Conservation (phyloP, 35 echinoderm and acorn worm genomes). For the Apostichopus japonicus region DNA sequence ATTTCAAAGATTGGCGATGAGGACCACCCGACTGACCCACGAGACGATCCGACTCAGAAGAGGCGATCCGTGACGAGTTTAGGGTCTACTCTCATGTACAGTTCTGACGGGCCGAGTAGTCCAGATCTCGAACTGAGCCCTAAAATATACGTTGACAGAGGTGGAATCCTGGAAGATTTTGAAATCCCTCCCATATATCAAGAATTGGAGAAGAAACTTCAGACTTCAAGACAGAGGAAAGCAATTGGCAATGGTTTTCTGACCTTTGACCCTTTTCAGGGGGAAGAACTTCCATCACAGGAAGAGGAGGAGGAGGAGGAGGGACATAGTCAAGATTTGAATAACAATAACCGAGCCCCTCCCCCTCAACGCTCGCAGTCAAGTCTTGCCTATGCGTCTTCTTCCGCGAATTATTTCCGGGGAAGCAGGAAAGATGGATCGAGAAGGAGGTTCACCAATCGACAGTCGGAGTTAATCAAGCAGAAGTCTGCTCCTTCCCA, state of each 20-base stretch:
- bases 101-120: constrained; percentile 6
- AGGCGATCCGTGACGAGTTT: constrained; percentile 26
- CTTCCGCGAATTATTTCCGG: neutral
- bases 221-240: neutral
- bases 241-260: neutral
- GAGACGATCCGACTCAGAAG: neutral
- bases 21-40: neutral
- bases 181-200: constrained; percentile 37
- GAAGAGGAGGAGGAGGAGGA: neutral
- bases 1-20: constrained; percentile 33
- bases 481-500: constrained; percentile 34
- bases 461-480: constrained; percentile 39
- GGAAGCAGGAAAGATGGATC: neutral
- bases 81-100: constrained; percentile 24
- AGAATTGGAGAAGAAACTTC: neutral
- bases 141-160: neutral
- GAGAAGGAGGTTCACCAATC: constrained; percentile 8
- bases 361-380: constrained; percentile 12
- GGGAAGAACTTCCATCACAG: neutral
- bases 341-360: neutral
- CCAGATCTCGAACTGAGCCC: neutral
- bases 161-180: constrained; percentile 33
- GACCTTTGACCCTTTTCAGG: constrained; percentile 33
- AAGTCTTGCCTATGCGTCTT: constrained; percentile 3
- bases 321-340: neutral